Conservation (phyloP, 2,113 vertebrate genomes). For the Toxotes jaculatrix region DNA sequence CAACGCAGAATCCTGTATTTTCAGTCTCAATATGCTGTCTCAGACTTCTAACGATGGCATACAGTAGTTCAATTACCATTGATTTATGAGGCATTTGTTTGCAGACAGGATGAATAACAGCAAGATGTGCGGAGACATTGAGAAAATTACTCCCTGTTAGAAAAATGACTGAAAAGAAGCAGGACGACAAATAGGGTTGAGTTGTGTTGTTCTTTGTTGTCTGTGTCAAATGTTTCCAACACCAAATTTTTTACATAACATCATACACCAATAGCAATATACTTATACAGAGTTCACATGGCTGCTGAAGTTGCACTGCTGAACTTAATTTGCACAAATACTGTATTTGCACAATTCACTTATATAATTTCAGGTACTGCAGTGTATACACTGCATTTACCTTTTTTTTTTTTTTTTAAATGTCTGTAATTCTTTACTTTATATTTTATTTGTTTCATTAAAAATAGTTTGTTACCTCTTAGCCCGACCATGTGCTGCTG, state of each 20-base stretch:
- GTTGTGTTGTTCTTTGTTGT: background rate
- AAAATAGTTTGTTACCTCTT: background rate
- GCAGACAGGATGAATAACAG: constrained; percentile 27
- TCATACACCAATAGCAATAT: background rate
- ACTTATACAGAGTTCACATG: too few species aligned
- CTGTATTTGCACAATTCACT: background rate
- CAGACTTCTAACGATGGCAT: too few species aligned
- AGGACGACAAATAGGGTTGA: background rate
- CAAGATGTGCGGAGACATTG: background rate
- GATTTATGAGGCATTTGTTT: constrained; percentile 35
- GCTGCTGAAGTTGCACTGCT: background rate
- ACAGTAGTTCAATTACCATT: constrained; percentile 29
- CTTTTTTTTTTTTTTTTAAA: background rate
- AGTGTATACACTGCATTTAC: background rate
- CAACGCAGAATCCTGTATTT: too few species aligned
- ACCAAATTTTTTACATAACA: too few species aligned
- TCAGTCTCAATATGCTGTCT: too few species aligned
- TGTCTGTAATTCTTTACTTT: too few species aligned
- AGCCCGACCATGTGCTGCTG: background rate
- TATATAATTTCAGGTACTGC: background rate
- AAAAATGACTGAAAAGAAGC: constrained; percentile 9
- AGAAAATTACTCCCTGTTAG: constrained; percentile 19
- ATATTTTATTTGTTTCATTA: too few species aligned
- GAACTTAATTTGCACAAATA: background rate
- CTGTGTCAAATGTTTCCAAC: too few species aligned